phyloP scores from a whole-genome alignment of 2,888 invertebrate species.

The Dynastes hyllus region DNA sequence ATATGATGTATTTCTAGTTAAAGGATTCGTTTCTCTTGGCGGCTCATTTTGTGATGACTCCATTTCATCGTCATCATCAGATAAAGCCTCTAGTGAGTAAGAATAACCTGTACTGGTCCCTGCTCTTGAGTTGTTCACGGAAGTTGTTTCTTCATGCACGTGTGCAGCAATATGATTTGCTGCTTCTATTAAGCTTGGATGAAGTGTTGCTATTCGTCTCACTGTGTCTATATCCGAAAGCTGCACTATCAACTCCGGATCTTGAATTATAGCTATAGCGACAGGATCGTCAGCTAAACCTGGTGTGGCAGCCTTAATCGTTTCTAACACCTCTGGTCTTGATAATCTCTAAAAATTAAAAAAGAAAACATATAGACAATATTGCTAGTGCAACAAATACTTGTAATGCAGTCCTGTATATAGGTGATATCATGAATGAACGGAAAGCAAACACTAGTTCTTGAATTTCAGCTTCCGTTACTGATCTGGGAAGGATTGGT shows the following conservation, averaged over 20 bases:
- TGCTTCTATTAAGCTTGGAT: conserved; percentile 82
- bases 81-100: conserved; percentile 73
- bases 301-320: conserved; percentile 82
- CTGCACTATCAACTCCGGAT: conserved; percentile 83
- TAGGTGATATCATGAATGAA: conserved; percentile 76
- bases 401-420: conserved; percentile 80
- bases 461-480: conserved; percentile 77
- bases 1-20: conserved; percentile 66
- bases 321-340: conserved; percentile 75
- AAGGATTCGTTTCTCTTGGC: conserved; percentile 61
- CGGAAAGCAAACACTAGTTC: conserved; percentile 78
- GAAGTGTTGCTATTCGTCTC: conserved; percentile 78
- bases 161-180: conserved; percentile 78
- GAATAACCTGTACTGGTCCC: conserved; percentile 72
- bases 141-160: conserved; percentile 73
- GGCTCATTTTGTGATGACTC: conserved; percentile 66
- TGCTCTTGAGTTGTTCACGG: conserved; percentile 73
- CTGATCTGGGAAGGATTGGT: conserved; percentile 69
- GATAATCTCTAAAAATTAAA: conserved; percentile 66
- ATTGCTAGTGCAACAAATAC: conserved; percentile 66
- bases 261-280: conserved; percentile 83
- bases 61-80: conserved; percentile 74
- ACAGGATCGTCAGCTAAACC: conserved; percentile 81
- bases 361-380: conserved; percentile 24
- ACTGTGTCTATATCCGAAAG: conserved; percentile 81